Percentiles rank a stretch among this genome's conserved stretches.
Evolutionary conservation across 1,140 invertebrate species (phyloP).

Genomic region (Pseudoatta argentina): DNA sequence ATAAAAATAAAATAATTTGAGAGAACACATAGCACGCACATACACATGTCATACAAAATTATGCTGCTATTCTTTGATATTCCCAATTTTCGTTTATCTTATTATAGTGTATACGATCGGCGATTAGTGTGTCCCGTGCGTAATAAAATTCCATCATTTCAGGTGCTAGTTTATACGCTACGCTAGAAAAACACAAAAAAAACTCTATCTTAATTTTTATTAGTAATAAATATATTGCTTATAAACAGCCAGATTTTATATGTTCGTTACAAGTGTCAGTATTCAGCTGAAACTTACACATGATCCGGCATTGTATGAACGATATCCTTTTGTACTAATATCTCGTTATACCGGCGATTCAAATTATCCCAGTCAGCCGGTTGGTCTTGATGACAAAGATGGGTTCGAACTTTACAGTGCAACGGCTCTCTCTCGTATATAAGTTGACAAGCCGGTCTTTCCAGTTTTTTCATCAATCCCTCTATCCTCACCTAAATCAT

Average conservation of each 20-base stretch:
- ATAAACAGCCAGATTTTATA: not conserved
- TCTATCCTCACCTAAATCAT: conserved; percentile 83
- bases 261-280: not conserved
- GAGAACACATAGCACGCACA: no score
- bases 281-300: conserved; percentile 79
- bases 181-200: conserved; percentile 75
- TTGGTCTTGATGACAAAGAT: conserved; percentile 84
- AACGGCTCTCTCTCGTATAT: conserved; percentile 85
- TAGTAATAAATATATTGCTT: not conserved
- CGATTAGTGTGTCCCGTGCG: conserved; percentile 77
- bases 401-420: conserved; percentile 84
- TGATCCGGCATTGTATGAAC: conserved; percentile 83
- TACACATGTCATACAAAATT: not conserved
- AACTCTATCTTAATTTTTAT: not conserved
- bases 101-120: conserved; percentile 78
- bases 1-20: not conserved
- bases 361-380: conserved; percentile 83
- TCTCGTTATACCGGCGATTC: conserved; percentile 81
- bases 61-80: conserved; percentile 72
- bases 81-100: conserved; percentile 64
- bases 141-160: conserved; percentile 83
- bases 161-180: conserved; percentile 82
- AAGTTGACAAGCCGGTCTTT: conserved; percentile 76
- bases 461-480: conserved; percentile 80
- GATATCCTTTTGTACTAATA: conserved; percentile 72